phyloP scores from a whole-genome alignment of 2,888 invertebrate species.

The Odontomyia ornata region DNA sequence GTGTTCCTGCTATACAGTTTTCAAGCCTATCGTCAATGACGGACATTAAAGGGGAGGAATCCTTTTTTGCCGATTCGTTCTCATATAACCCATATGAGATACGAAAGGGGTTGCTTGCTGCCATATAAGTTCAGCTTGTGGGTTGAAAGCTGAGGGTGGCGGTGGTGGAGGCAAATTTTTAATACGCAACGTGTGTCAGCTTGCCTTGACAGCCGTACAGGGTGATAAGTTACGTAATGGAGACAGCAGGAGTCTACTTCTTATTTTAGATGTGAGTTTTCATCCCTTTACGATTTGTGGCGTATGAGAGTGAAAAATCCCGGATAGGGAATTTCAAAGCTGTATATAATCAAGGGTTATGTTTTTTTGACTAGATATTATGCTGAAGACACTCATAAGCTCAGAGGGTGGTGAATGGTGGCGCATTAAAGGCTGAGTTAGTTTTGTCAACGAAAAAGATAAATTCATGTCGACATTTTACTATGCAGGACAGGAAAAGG shows the following conservation, averaged over 20 bases:
- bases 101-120: conserved; percentile 30
- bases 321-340: background rate
- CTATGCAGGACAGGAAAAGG: background rate
- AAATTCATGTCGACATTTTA: background rate
- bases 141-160: conserved; percentile 38
- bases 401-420: conserved; percentile 31
- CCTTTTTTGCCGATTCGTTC: conserved; percentile 10
- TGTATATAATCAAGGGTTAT: conserved; percentile 29
- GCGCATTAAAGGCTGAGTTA: background rate
- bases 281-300: conserved; percentile 22
- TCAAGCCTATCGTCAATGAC: conserved; percentile 43
- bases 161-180: conserved; percentile 36
- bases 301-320: conserved; percentile 3
- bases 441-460: conserved; percentile 1
- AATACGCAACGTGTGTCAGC: conserved; percentile 47
- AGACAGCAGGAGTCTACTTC: conserved; percentile 35
- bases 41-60: conserved; percentile 44
- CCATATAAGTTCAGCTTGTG: background rate
- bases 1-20: conserved; percentile 27
- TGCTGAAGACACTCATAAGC: background rate
- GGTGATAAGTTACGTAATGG: conserved; percentile 39
- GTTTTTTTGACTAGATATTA: background rate
- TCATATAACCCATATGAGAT: conserved; percentile 15
- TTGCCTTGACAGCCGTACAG: conserved; percentile 38
- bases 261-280: background rate